phyloP scores from a whole-genome alignment of 1,140 invertebrate species.

The Drosophila arawakana region DNA sequence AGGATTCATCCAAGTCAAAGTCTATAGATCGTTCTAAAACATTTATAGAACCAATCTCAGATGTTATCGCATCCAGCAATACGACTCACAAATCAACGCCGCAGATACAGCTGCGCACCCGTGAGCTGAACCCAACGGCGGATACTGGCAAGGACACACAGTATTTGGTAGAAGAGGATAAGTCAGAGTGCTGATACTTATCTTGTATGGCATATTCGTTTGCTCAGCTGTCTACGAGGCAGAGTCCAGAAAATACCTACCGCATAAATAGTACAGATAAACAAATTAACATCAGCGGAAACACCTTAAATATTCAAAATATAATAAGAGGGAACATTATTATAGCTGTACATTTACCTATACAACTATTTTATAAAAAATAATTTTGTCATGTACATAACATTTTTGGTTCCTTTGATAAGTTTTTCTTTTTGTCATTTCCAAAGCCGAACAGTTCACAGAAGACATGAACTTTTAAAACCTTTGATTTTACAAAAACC shows the following conservation, averaged over 20 bases:
- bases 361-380: no score
- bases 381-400: no score
- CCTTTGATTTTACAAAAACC: no score
- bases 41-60: slow-evolving; percentile 87
- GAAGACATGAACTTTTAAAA: no score
- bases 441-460: no score
- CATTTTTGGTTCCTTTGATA: no score
- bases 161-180: slow-evolving; percentile 94
- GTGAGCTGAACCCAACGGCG: slow-evolving; percentile 92
- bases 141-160: slow-evolving; percentile 97
- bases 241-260: slow-evolving; percentile 56
- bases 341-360: no score
- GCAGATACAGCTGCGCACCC: slow-evolving; percentile 89
- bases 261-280: slow-evolving; percentile 69
- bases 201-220: slow-evolving; percentile 57
- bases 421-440: no score
- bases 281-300: slow-evolving; percentile 25
- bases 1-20: slow-evolving; percentile 89
- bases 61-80: slow-evolving; percentile 92
- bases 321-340: no score
- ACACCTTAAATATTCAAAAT: background rate
- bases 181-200: slow-evolving; percentile 85
- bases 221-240: slow-evolving; percentile 47
- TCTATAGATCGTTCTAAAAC: slow-evolving; percentile 76
- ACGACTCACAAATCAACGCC: slow-evolving; percentile 91